Base-by-base conservation (phyloP, 2,888 invertebrate genomes). In the Amphipoea oculea region DNA sequence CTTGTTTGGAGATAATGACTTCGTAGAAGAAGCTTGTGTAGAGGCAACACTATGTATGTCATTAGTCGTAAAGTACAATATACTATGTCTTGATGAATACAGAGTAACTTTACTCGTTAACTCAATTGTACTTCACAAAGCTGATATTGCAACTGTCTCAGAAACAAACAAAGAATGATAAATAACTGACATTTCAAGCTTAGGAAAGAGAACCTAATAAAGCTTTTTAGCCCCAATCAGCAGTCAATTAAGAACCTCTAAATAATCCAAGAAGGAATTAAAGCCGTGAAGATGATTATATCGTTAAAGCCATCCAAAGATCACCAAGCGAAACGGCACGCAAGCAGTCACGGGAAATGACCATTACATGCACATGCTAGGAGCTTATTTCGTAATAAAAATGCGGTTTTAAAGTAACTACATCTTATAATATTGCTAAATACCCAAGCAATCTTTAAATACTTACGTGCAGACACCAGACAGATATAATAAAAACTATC, bases 281-380 rank as follows among this genome's bases (percentile, higher is more conserved):
- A 72, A 85, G 65, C 80, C 86, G 76, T 86, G 67, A 80, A 85
- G 77, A 85, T 76, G 60, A 83, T 80, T 77, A 75, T 75, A 83
- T 80, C 60, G 63, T 73, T 72, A 86, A 77, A 67, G 54, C 57
- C 67, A 74, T 70, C 54, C 54, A 23, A 83, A 77, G 83, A 80
- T 81, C 86, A 77, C 69, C 65, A 77, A 73, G 83, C 85, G 85
- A 80, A 78, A 80, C 85, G 86, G 65, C 85, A 85, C 85, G 86
- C 86, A 78, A 78, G 54, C 54, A 85, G 85, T 73, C 86, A 86
- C 72, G 81, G 85, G 85, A 85, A 86, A 66, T 86, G 73, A 80
- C 73, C 66, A 80, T 70, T 65, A 72, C 77, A 76, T 70, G 60
- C 29, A 29, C 74, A 63, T 63, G 14, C 51, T 75, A n/a, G 6